Percentiles rank a stretch among this genome's conserved stretches.
phyloP scores from a whole-genome alignment of 2,113 vertebrate genomes.

The Mastomys coucha region DNA sequence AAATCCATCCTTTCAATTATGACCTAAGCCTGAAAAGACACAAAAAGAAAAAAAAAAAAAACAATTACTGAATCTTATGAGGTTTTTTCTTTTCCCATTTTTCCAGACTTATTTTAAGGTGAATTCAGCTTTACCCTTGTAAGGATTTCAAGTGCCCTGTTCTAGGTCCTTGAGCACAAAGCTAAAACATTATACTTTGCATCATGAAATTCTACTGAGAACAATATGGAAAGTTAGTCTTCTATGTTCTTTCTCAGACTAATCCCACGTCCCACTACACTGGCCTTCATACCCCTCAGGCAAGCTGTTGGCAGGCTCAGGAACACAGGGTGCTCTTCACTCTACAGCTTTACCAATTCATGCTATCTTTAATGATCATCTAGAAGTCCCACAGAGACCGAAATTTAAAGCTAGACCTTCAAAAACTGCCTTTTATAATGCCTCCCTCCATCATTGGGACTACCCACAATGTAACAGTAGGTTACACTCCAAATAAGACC shows the following conservation, averaged over 20 bases:
- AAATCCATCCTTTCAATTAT: neutral
- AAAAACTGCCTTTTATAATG: neutral
- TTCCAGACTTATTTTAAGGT: neutral
- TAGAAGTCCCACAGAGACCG: neutral
- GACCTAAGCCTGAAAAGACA: neutral
- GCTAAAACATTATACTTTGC: neutral
- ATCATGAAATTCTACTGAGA: neutral
- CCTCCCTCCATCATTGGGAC: neutral
- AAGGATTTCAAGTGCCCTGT: neutral
- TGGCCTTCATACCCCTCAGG: neutral
- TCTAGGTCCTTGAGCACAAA: neutral
- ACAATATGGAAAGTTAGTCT: neutral
- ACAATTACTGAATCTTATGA: neutral
- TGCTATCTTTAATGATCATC: neutral
- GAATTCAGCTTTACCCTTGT: neutral
- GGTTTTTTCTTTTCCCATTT: neutral
- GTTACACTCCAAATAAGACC: neutral
- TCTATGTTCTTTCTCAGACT: neutral
- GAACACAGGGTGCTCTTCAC: neutral
- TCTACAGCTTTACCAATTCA: neutral
- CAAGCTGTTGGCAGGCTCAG: neutral
- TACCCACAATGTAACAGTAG: neutral
- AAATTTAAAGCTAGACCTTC: neutral
- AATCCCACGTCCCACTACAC: accelerated
- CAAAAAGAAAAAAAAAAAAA: neutral